Percentiles rank a stretch among this genome's conserved stretches.
These are phyloP conservation scores for Itoplectis maculator DNA, from an alignment of 2,888 invertebrate genomes.

Conservation along the genomic window DNA sequence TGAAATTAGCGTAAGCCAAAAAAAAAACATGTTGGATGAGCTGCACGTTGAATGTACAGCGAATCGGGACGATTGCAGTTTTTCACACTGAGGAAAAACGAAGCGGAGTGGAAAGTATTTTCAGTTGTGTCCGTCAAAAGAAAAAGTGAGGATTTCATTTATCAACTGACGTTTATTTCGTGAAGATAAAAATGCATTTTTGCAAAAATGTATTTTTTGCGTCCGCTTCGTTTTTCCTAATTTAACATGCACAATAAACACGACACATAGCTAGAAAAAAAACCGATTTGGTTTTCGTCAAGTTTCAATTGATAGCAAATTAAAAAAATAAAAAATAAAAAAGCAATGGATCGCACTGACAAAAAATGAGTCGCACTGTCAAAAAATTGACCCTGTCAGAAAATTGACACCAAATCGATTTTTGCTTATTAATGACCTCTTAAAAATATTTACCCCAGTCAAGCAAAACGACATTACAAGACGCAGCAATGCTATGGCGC, in stretches of 20 bases:
- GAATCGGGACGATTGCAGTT: constrained; percentile 13
- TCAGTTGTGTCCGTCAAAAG: neutral
- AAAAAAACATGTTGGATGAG: constrained; percentile 15
- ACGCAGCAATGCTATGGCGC: constrained; percentile 83
- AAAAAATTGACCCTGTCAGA: no score
- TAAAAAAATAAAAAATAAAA: no score
- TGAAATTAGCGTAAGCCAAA: constrained; percentile 58
- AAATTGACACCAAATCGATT: constrained; percentile 55
- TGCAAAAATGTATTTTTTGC: no score
- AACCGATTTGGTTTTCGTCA: constrained; percentile 10
- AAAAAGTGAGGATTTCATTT: no score
- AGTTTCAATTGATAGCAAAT: constrained; percentile 10
- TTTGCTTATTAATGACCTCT: constrained; percentile 71
- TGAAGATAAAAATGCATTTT: no score
- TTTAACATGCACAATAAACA: constrained; percentile 39
- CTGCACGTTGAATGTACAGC: neutral
- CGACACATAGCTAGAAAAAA: constrained; percentile 15
- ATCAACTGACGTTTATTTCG: no score
- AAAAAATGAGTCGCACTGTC: neutral
- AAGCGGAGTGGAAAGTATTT: neutral
- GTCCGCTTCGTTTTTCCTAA: neutral
- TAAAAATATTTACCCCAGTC: constrained; percentile 84
- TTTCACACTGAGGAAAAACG: neutral
- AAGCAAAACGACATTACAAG: constrained; percentile 84
- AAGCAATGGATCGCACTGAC: no score